Conservation (phyloP, 2,797 vertebrate genomes). For the Tauraco hartlaubi region DNA sequence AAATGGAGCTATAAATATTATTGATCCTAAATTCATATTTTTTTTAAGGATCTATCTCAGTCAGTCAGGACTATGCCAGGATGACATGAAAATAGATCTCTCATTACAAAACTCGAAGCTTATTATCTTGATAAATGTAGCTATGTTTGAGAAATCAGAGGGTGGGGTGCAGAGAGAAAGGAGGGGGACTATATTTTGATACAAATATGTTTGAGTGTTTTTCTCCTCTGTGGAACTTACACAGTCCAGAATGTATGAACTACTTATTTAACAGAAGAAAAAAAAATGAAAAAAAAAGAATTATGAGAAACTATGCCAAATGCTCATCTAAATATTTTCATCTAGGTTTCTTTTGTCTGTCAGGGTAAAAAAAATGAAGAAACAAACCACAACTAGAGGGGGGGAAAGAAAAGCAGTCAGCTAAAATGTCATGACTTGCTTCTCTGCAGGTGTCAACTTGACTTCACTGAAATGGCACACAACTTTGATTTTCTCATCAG, state of each 20-base stretch:
- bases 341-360: conserved; percentile 60
- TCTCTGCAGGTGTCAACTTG: conserved; percentile 71
- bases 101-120: conserved; percentile 19
- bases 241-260: not conserved
- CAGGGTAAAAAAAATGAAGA: conserved; percentile 65
- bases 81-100: conserved; percentile 44
- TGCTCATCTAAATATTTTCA: conserved; percentile 60
- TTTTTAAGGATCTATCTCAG: conserved; percentile 45
- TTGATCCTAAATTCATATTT: conserved; percentile 51
- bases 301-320: conserved; percentile 7
- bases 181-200: not conserved
- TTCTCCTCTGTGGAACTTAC: not conserved
- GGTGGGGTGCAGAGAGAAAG: not conserved
- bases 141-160: not conserved
- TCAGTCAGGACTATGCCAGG: not conserved
- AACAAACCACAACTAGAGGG: conserved; percentile 26
- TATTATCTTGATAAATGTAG: conserved; percentile 43
- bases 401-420: conserved; percentile 1
- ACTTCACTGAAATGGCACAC: conserved; percentile 64
- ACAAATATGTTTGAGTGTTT: not conserved
- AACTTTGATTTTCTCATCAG: conserved; percentile 77
- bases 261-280: not conserved
- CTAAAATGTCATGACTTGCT: conserved; percentile 72
- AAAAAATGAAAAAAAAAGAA: not conserved
- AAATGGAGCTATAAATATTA: conserved; percentile 59